Evolutionary conservation across 2,888 invertebrate genomes (phyloP), one percentile per base, ranked within the genome.

Genomic region (Heliconius aoede): DNA sequence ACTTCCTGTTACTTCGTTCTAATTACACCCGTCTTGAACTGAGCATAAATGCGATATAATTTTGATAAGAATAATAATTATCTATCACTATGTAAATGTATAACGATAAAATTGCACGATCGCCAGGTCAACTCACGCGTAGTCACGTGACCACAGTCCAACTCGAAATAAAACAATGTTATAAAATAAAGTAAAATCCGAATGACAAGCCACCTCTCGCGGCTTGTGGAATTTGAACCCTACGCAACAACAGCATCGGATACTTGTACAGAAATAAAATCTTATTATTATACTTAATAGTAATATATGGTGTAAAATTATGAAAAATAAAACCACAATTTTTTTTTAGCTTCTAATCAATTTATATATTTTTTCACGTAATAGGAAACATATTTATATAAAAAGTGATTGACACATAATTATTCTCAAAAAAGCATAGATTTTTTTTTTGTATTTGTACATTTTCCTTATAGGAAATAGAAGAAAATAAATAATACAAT

Each of bases 211-310:
- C 60, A 72, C 21, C 51, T 68, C 26, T 51, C 61, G 72, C 18
- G 72, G 46, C 72, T 78, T 68, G 68, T 78, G 78, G 73, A 76
- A 69, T 78, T 78, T 78, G 78, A 76, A 76, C 78, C 40, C 69
- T 65, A 61, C 65, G 51, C 36, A 55, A 73, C 32, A 51, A 30
- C 11, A 60, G 30, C 30, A 9, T 74, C 64, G 76, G 76, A 78
- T 78, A 76, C 69, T 51, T 58, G 69, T 69, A 62, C 40, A 40
- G 46, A 28, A 18, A 71, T 62, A 73, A 21, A 64, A 65, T 40
- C 24, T 30, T 21, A 24, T 30, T 9, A 5, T 4, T 24, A 11
- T n/a, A n/a, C 32, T 58, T 58, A n/a, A 58, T 40, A 51, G 51
- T 51, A 51, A 51, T 51, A 51, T 51, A 51, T 40, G 15, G 15